Evolutionary conservation across 2,797 vertebrate species (phyloP), one percentile per base, ranked within the genome.

Genomic region (Hozukius guyotensis): DNA sequence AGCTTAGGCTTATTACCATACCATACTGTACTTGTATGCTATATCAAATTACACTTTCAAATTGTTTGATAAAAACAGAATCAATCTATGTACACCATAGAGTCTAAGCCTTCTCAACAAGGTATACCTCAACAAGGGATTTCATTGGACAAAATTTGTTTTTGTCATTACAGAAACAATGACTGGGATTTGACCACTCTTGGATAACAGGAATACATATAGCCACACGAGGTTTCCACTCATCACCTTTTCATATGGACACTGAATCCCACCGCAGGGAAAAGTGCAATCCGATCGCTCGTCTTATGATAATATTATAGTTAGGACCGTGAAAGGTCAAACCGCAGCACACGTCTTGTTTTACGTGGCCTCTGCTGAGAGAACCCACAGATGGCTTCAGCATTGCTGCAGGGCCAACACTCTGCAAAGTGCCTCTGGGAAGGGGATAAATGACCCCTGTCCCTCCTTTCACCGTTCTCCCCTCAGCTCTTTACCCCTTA

Each of bases 281-380:
- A 63, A 70, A 77, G 83, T 85, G 94, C 83, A 94, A 95, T 83
- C 86, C 5, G 89, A 96, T 88, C 91, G 38, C 86, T 87, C 84
- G 78, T 91, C 91, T 93, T 96, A 95, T 94, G 93, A 96, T 96
- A 95, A 96, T 96, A 95, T 96, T 96, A 95, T 95, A 96, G 95
- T 96, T 95, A 92, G 93, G 93, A 88, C 90, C 91, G 89, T 77
- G 90, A 96, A 96, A 96, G 96, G 95, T 96, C 95, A 96, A 87
- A 91, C 92, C 92, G 46, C 93, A 93, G 92, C 89, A 86, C 89
- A 90, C 71, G 89, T 92, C 92, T 93, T 93, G 91, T 90, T 94
- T 94, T 94, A 93, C 92, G 82, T 66, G 85, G 89, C 86, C 89
- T 90, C 86, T 87, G 87, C 92, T 93, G 90, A 79, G 83, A 88